A percentile compares a stretch with the other conserved stretches of the same genome.
These are phyloP conservation scores for Nothocercus julius DNA, from an alignment of 2,113 vertebrate species.

Conservation along the genomic window DNA sequence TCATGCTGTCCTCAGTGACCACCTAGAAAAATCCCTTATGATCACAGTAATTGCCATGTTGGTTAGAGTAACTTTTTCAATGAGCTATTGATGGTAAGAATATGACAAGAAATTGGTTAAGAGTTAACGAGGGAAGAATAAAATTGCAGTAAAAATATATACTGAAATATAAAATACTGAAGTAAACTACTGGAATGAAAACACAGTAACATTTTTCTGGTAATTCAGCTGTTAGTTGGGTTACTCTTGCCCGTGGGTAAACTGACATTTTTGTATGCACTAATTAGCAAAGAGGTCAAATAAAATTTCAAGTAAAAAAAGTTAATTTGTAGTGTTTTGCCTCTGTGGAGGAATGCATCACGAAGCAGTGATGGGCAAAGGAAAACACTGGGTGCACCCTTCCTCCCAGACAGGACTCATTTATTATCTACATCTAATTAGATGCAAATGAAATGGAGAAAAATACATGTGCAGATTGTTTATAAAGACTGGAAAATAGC, in stretches of 20 bases:
- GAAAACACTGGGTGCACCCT: background rate
- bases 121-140: background rate
- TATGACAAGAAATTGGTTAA: background rate
- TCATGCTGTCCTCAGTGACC: background rate
- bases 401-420: background rate
- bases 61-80: background rate
- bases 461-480: background rate
- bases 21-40: background rate
- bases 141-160: background rate
- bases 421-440: background rate
- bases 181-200: background rate
- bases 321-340: background rate
- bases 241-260: constrained; percentile 60
- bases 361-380: background rate
- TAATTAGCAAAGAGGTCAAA: constrained; percentile 73
- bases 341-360: background rate
- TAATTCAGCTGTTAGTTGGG: constrained; percentile 35
- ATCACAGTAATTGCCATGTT: background rate
- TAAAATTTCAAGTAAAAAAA: constrained; percentile 48
- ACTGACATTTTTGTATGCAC: constrained; percentile 65
- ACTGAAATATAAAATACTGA: background rate
- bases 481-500: background rate
- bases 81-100: background rate
- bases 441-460: background rate
- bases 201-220: background rate